phyloP scores from a whole-genome alignment of 2,113 vertebrate genomes.

The Xyrauchen texanus region DNA sequence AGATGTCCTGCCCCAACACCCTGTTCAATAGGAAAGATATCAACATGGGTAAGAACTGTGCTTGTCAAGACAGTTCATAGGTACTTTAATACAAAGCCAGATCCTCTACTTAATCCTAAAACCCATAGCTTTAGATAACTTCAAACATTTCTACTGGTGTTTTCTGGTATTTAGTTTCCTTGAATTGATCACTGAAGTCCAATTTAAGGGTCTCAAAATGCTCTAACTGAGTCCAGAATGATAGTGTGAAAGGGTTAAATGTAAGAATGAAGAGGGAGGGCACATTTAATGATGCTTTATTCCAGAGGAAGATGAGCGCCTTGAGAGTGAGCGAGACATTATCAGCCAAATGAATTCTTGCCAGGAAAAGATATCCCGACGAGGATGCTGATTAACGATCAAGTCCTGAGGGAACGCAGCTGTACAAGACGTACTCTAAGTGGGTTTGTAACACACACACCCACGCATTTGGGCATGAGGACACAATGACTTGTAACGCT shows the following conservation, averaged over 20 bases:
- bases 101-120: not conserved
- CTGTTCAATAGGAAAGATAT: too few species aligned
- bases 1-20: too few species aligned
- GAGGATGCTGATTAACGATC: slow-evolving; percentile 50
- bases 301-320: slow-evolving; percentile 30
- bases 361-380: slow-evolving; percentile 39
- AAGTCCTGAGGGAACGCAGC: slow-evolving; percentile 20
- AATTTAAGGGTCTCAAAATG: not conserved
- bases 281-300: slow-evolving; percentile 22
- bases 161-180: not conserved
- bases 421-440: slow-evolving; percentile 9
- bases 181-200: not conserved
- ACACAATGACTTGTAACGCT: not conserved
- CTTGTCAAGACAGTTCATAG: too few species aligned
- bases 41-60: too few species aligned
- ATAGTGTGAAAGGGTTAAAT: slow-evolving; percentile 3
- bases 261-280: too few species aligned
- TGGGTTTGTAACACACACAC: not conserved
- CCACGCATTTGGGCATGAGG: not conserved
- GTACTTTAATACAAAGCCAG: too few species aligned
- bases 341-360: slow-evolving; percentile 31
- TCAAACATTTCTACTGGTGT: not conserved
- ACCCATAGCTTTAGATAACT: not conserved
- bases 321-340: not conserved
- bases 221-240: not conserved